A percentile compares a stretch with the other conserved stretches of the same genome.
Conservation (phyloP, 2,797 vertebrate species). For the Sebastolobus altivelis region DNA sequence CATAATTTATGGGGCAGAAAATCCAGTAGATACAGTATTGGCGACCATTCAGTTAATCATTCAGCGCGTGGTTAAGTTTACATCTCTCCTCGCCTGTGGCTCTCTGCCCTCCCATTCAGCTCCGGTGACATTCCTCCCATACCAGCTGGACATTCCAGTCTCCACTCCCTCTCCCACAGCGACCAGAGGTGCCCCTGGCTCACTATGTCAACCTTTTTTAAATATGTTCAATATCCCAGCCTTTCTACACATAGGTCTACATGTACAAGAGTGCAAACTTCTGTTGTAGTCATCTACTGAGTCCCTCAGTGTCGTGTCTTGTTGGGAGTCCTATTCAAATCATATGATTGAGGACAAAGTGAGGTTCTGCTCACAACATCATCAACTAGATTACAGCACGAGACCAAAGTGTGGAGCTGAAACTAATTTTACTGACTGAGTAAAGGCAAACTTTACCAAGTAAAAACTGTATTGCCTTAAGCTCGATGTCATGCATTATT, state of each 20-base stretch:
- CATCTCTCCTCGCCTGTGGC: slow-evolving; percentile 35
- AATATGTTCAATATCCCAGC: neutral
- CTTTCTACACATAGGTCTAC: neutral
- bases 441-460: neutral
- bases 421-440: neutral
- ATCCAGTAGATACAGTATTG: slow-evolving; percentile 15
- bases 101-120: slow-evolving; percentile 37
- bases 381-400: slow-evolving; percentile 3
- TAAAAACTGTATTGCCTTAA: neutral
- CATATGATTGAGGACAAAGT: slow-evolving; percentile 18
- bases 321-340: slow-evolving; percentile 6
- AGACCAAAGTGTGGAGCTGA: neutral
- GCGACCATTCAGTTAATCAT: slow-evolving; percentile 27
- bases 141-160: slow-evolving; percentile 76
- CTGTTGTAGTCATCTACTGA: slow-evolving; percentile 7
- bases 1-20: slow-evolving; percentile 26
- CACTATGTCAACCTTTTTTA: slow-evolving; percentile 15
- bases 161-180: slow-evolving; percentile 22
- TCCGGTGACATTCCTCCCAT: slow-evolving; percentile 72
- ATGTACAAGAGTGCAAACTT: neutral
- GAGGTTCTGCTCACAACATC: neutral
- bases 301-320: neutral
- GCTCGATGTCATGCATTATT: neutral
- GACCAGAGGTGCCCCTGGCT: slow-evolving; percentile 45
- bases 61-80: slow-evolving; percentile 47